Base-by-base conservation (phyloP, 2,888 invertebrate genomes). In the Drosophila mulleri region DNA sequence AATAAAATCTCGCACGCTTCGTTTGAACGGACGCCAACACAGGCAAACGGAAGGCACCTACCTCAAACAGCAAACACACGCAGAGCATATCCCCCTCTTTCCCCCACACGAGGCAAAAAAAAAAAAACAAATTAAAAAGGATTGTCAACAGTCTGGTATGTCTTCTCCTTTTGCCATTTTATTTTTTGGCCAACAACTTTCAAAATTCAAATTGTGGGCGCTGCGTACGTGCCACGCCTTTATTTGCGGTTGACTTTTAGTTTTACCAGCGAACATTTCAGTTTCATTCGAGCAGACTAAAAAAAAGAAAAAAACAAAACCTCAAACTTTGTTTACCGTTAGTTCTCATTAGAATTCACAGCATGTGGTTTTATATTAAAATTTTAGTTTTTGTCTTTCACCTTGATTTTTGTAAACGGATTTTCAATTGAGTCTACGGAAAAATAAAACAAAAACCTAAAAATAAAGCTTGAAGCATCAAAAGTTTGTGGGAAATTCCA, bases 1-100 rank as follows among this genome's bases (percentile, higher is more conserved):
- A 83, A 87, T 78, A 87, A 82, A 83, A 83, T 84, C 73, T 77
- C 85, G 80, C 80, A 83, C 73, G 85, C 88, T 84, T 83, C 82
- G 83, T 80, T 83, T 71, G 61, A 73, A 58, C 67, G 48, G 67
- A n/a, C 63, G 52, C 47, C 67, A 61, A 54, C 20, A 26, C 67
- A 6, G 5, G 20, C 78, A 63, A 20, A 44, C 12, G 20, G 14
- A 18, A 72, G 72, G 23, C 61, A 47, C 7, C n/a, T n/a, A 16
- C 48, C 39, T 1, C 58, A 48, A n/a, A 16, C 47, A 26, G 39
- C 26, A 47, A 26, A 35, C 14, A 41, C 11, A 14, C n/a, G 18
- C n/a, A 32, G 14, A 8, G n/a, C 9, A 5, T 20, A 11, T 9
- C 14, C 35, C 32, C 7, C 32, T 32, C 32, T 11, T 11, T 32